phyloP scores from a whole-genome alignment of 2,888 invertebrate species.

The Cantharis flavilabris region DNA sequence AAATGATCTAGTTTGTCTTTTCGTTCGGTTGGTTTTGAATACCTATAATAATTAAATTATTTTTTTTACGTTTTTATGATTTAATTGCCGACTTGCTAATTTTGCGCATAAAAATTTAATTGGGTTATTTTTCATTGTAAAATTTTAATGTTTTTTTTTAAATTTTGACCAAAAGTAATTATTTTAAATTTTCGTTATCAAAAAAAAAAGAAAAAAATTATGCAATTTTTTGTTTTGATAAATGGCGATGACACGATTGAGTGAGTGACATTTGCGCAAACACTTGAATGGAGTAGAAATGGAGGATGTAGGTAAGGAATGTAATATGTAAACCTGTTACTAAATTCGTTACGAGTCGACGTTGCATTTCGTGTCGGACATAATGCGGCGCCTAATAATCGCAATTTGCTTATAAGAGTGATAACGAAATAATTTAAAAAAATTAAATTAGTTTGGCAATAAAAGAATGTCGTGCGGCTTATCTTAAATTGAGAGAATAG shows the following conservation, averaged over 20 bases:
- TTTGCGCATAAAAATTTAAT: neutral
- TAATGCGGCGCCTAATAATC: neutral
- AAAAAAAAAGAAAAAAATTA: neutral
- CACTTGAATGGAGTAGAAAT: neutral
- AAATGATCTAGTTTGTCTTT: neutral
- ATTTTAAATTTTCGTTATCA: neutral
- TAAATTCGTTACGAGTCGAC: neutral
- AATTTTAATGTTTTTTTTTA: neutral
- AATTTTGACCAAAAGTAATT: neutral
- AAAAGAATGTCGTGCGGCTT: slow-evolving; percentile 19
- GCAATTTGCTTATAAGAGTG: neutral
- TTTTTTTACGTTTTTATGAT: neutral
- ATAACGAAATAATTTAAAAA: neutral
- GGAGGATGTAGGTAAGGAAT: slow-evolving; percentile 1
- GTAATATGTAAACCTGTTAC: neutral
- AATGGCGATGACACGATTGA: neutral
- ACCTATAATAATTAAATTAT: neutral
- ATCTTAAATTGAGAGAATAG: slow-evolving; percentile 25
- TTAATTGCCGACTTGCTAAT: neutral
- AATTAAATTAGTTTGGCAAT: slow-evolving; percentile 1
- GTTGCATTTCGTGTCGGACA: neutral
- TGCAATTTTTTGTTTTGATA: neutral
- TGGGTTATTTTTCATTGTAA: neutral
- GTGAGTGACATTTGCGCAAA: slow-evolving; percentile 12
- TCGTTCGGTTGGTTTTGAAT: neutral